Conservation (phyloP, 23 tunicate genomes). For the Halocynthia aurantium region DNA sequence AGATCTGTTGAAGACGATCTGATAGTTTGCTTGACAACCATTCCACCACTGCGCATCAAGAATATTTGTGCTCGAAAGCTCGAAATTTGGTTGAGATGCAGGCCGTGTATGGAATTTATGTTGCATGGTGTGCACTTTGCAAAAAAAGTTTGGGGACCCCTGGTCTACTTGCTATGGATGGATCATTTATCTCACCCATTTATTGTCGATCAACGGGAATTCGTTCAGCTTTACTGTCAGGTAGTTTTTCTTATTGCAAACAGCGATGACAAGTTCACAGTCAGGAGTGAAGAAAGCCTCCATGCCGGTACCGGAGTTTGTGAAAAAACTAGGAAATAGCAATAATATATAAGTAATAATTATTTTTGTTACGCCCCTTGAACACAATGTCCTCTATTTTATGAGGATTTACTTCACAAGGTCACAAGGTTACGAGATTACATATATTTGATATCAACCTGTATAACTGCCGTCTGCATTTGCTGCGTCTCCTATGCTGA, state of each 20-base stretch:
- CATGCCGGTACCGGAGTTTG: conserved; percentile 73
- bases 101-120: too few species aligned
- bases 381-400: too few species aligned
- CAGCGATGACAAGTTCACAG: conserved; percentile 80
- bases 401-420: too few species aligned
- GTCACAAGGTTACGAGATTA: too few species aligned
- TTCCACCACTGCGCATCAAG: too few species aligned
- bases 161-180: neutral
- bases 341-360: neutral
- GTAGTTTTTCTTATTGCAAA: conserved; percentile 85
- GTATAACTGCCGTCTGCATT: conserved; percentile 78
- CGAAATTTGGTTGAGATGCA: too few species aligned
- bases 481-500: conserved; percentile 23
- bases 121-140: too few species aligned
- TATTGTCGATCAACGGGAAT: conserved; percentile 71
- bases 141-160: too few species aligned
- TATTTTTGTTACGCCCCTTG: neutral
- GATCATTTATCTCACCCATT: conserved; percentile 52
- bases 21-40: too few species aligned
- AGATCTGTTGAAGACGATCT: too few species aligned
- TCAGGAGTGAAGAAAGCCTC: conserved; percentile 91
- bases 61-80: too few species aligned
- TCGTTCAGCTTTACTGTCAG: conserved; percentile 72
- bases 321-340: conserved; percentile 53
- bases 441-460: too few species aligned